phyloP scores from a whole-genome alignment of 2,888 invertebrate species.

The Latheticus oryzae region DNA sequence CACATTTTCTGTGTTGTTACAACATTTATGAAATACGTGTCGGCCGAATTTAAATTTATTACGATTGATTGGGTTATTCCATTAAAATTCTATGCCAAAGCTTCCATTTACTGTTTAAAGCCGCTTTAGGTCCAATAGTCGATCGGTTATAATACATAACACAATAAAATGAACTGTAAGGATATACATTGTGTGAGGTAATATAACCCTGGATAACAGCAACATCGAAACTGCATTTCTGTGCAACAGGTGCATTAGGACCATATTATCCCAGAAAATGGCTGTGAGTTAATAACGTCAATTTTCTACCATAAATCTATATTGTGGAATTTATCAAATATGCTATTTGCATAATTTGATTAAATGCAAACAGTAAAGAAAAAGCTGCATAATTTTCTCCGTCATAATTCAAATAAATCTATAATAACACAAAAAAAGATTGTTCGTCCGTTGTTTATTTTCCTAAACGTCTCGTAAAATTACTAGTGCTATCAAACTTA shows the following conservation, averaged over 20 bases:
- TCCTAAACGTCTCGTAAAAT: too few species aligned
- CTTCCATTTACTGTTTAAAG: conserved; percentile 6
- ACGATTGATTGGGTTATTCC: conserved; percentile 6
- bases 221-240: conserved; percentile 14
- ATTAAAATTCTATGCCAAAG: conserved; percentile 22
- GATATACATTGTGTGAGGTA: conserved; percentile 24
- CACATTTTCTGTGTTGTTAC: conserved; percentile 6
- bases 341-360: too few species aligned
- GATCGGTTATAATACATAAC: conserved; percentile 16
- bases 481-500: too few species aligned
- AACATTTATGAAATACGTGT: conserved; percentile 4
- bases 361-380: too few species aligned
- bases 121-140: conserved; percentile 11
- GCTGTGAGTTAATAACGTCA: background rate
- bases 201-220: conserved; percentile 22
- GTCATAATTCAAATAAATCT: too few species aligned
- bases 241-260: conserved; percentile 38
- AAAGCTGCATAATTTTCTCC: too few species aligned
- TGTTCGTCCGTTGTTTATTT: too few species aligned
- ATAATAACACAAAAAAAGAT: too few species aligned
- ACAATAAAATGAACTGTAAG: conserved; percentile 26
- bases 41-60: conserved; percentile 18
- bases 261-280: conserved; percentile 15
- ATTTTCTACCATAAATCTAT: too few species aligned
- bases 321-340: too few species aligned